A percentile compares a stretch with the other conserved stretches of the same genome.
Evolutionary conservation across 2,888 invertebrate genomes (phyloP).

Genomic region (Cryptops parisi): DNA sequence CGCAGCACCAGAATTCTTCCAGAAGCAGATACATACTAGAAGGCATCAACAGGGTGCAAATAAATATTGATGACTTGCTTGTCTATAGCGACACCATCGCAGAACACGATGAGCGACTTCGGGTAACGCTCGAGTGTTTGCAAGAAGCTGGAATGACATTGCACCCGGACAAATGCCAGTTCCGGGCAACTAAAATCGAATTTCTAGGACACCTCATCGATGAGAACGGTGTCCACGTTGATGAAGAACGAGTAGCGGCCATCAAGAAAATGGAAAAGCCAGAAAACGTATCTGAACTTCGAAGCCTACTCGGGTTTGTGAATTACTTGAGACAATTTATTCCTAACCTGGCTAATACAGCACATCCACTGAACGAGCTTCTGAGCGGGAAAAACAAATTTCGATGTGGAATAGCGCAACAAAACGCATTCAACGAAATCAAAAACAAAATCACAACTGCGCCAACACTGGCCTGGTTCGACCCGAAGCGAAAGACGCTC

Average conservation of each 20-base stretch:
- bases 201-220: conserved; percentile 8
- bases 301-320: not conserved
- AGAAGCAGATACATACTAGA: too few species aligned
- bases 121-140: not conserved
- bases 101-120: not conserved
- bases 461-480: conserved; percentile 26
- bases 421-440: not conserved
- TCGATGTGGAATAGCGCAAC: conserved; percentile 17
- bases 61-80: not conserved
- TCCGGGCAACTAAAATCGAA: not conserved
- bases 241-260: conserved; percentile 1
- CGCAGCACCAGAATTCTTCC: not conserved
- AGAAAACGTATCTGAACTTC: conserved; percentile 2
- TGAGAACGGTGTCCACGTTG: conserved; percentile 2
- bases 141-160: not conserved
- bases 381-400: conserved; percentile 20
- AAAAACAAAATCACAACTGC: conserved; percentile 19
- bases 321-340: not conserved
- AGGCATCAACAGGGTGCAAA: not conserved
- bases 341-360: not conserved
- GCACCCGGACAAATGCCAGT: conserved; percentile 5
- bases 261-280: not conserved
- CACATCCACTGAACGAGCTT: conserved; percentile 13
- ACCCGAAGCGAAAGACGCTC: conserved; percentile 20
- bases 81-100: not conserved